These are phyloP conservation scores for Brachylomia viminalis DNA, from an alignment of 2,888 invertebrate genomes.

Conservation along the genomic window DNA sequence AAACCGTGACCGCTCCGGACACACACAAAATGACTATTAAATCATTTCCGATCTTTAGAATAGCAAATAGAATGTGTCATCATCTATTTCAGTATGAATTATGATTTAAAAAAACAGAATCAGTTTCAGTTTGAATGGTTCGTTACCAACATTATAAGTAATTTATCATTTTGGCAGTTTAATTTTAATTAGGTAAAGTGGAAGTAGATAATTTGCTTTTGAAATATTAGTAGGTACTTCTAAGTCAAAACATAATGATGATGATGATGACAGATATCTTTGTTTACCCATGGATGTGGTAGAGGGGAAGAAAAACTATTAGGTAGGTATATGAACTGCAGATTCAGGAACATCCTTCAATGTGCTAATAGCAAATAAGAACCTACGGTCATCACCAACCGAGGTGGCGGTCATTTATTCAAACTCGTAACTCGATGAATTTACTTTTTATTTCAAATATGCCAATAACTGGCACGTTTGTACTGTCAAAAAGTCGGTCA, in stretches of 20 bases:
- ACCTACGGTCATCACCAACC: background rate
- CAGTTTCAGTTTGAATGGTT: conserved; percentile 35
- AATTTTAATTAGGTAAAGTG: conserved; percentile 25
- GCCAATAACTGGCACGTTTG: background rate
- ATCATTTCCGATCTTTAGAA: conserved; percentile 86
- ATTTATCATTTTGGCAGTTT: conserved; percentile 50
- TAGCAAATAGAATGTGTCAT: conserved; percentile 74
- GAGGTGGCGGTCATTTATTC: background rate
- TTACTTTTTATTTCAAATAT: background rate
- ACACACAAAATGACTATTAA: conserved; percentile 82
- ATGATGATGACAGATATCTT: background rate
- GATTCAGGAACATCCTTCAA: background rate
- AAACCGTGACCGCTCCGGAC: conserved; percentile 78
- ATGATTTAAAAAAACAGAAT: conserved; percentile 29
- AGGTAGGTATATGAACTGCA: background rate
- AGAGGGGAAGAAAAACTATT: background rate
- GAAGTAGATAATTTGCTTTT: conserved; percentile 7
- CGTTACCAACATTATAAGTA: conserved; percentile 17
- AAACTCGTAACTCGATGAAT: background rate
- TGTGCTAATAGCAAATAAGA: background rate
- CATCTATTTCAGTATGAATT: conserved; percentile 53
- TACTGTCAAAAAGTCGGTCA: background rate
- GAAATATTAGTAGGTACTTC: conserved; percentile 27
- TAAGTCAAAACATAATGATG: background rate
- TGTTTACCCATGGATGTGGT: background rate